Percentiles rank a stretch among this genome's conserved stretches.
Conservation (phyloP, 2,797 vertebrate species). For the Gephyroberyx darwinii region DNA sequence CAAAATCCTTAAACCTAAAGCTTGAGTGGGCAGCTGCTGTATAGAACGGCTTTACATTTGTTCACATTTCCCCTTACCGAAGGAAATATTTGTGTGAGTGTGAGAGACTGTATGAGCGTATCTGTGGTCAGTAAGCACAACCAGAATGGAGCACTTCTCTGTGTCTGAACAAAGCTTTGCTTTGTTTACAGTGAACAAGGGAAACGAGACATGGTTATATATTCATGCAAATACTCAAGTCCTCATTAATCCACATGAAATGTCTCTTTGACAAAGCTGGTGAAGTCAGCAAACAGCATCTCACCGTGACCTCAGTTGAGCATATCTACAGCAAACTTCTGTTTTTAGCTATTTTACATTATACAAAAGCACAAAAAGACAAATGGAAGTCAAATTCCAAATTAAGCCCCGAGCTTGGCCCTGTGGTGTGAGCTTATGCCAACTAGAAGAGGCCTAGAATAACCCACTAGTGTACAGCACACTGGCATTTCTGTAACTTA, state of each 20-base stretch:
- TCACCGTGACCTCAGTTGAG: slow-evolving; percentile 7
- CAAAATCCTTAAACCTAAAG: not conserved
- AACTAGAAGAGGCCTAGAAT: slow-evolving; percentile 38
- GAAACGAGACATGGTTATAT: slow-evolving; percentile 52
- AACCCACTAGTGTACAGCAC: slow-evolving; percentile 33
- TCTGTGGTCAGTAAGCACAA: slow-evolving; percentile 42
- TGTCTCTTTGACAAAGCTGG: slow-evolving; percentile 32
- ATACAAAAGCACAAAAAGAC: not conserved
- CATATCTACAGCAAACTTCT: not conserved
- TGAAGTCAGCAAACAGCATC: slow-evolving; percentile 17
- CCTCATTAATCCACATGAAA: slow-evolving; percentile 36
- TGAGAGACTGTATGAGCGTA: slow-evolving; percentile 35
- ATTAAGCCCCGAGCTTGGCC: slow-evolving; percentile 2
- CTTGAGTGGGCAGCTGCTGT: not conserved
- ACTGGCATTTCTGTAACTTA: slow-evolving; percentile 53
- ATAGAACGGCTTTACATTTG: slow-evolving; percentile 3
- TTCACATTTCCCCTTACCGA: slow-evolving; percentile 15
- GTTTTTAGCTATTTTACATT: not conserved
- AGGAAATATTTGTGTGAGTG: slow-evolving; percentile 37
- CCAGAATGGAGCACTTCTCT: slow-evolving; percentile 55
- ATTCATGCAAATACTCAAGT: slow-evolving; percentile 57
- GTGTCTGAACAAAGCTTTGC: slow-evolving; percentile 66
- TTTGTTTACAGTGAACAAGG: slow-evolving; percentile 78
- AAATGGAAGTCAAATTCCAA: slow-evolving; percentile 16
- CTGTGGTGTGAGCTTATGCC: not conserved